Percentiles rank a stretch among this genome's conserved stretches.
Evolutionary conservation across 2,113 vertebrate species (phyloP).

Genomic region (Thunnus thynnus): DNA sequence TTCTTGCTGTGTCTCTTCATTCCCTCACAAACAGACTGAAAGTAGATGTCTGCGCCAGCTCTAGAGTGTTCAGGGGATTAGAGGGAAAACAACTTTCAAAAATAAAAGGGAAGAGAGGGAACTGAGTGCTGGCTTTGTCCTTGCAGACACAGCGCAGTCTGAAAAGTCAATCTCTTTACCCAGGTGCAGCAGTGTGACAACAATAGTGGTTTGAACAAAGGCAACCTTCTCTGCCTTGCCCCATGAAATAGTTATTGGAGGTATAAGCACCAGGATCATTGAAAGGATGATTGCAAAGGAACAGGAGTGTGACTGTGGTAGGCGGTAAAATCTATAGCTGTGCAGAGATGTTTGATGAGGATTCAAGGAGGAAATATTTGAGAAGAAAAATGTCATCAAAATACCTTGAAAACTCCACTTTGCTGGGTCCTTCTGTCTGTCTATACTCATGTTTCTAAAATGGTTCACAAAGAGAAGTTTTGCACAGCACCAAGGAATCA

Average conservation of each 20-base stretch:
- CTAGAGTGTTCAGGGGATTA: slow-evolving; percentile 58
- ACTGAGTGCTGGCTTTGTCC: slow-evolving; percentile 78
- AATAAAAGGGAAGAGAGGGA: slow-evolving; percentile 68
- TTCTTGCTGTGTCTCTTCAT: slow-evolving; percentile 26
- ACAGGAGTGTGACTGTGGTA: slow-evolving; percentile 42
- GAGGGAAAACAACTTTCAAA: slow-evolving; percentile 69
- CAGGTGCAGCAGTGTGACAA: slow-evolving; percentile 78
- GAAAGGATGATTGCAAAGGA: slow-evolving; percentile 59
- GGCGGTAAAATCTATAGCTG: slow-evolving; percentile 52
- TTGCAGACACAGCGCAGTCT: slow-evolving; percentile 72
- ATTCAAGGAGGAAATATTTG: slow-evolving; percentile 55
- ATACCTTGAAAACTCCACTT: slow-evolving; percentile 56
- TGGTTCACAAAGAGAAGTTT: slow-evolving; percentile 16
- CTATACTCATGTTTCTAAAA: slow-evolving; percentile 15
- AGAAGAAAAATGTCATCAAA: slow-evolving; percentile 46
- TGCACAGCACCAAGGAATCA: background rate
- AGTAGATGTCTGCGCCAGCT: slow-evolving; percentile 54
- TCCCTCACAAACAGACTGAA: slow-evolving; percentile 60
- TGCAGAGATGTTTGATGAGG: slow-evolving; percentile 31
- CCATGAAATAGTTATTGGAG: slow-evolving; percentile 64
- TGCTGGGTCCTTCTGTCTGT: slow-evolving; percentile 12
- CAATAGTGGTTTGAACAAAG: slow-evolving; percentile 78
- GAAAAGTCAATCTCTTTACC: slow-evolving; percentile 78
- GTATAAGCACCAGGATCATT: slow-evolving; percentile 58
- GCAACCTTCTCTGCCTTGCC: slow-evolving; percentile 69